Evolutionary conservation across 1,140 invertebrate genomes (phyloP).

Genomic region (Habropoda laboriosa): DNA sequence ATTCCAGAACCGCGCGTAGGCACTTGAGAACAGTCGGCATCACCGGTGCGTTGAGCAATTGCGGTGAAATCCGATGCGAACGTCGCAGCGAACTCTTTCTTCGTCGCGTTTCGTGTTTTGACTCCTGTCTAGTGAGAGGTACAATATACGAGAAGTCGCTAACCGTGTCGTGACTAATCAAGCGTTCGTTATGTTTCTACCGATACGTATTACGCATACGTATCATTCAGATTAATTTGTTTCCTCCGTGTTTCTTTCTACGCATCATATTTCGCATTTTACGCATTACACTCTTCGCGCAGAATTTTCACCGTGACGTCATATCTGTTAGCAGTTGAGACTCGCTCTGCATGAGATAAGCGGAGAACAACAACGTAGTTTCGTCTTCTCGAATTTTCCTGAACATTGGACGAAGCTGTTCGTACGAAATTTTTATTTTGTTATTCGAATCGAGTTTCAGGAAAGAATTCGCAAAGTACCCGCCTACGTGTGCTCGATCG

Average conservation of each 20-base stretch:
- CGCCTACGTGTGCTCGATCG: no score
- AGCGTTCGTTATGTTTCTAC: not conserved
- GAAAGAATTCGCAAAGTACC: not conserved
- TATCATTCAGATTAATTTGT: no score
- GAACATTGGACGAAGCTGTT: not conserved
- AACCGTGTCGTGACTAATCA: not conserved
- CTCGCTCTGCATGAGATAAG: not conserved
- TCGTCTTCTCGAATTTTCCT: not conserved
- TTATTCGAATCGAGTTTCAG: no score
- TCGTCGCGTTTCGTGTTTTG: constrained; percentile 18
- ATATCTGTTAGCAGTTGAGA: not conserved
- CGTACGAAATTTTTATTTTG: not conserved
- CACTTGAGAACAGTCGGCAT: not conserved
- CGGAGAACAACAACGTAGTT: no score
- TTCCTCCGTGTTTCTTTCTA: not conserved
- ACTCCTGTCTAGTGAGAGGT: not conserved
- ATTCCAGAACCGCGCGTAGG: constrained; percentile 4
- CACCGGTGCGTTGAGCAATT: constrained; percentile 10
- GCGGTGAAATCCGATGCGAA: constrained; percentile 28
- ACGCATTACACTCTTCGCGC: not conserved
- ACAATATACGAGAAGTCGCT: no score
- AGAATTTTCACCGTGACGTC: not conserved
- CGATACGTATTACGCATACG: not conserved
- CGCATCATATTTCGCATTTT: not conserved
- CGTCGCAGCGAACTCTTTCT: not conserved